Base-by-base conservation (phyloP, 2,888 invertebrate species). In the Tiliacea citrago region DNA sequence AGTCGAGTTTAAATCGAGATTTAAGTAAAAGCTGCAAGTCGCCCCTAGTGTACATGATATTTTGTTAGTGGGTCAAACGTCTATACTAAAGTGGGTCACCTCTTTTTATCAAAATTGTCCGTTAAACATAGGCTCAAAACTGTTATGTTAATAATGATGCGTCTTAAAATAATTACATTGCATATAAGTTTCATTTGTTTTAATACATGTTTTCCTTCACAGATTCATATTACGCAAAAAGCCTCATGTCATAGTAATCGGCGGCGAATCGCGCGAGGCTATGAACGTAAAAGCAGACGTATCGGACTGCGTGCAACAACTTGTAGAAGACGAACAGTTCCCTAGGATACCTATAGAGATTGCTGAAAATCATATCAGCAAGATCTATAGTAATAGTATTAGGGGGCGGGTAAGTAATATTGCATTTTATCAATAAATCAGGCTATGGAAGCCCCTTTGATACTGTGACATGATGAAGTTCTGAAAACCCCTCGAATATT, bases 181-280 rank as follows among this genome's bases (percentile, higher is more conserved):
- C 29, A 29, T 29, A 29, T 29, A 29, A 29, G 29, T 29, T 2
- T 29, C 1, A 29, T 29, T n/a, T 3, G 29, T 29, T 29, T 29
- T 29, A 29, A 29, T 29, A 29, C 29, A 29, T 29, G 1, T 2
- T 29, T 13, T 18, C 21, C 0, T 65, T 12, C 3, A 47, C 86
- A 98, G 98, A 86, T 99, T 99, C 89, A 98, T 99, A 69, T 96
- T 97, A 1, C 97, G 97, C 39, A 99, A 99, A 94, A 99, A 98
- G 90, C 99, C 99, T 0, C 99, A 99, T 94, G 98, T 99, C 21
- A 97, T 99, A 45, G 98, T 98, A 0, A 97, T 99, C 24, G 98
- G 99, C 13, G 99, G 99, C 0, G 99, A 99, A 92, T 99, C 98
- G 0, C 97, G 99, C 7, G 99, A 99, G 88, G 99, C 99, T 0